Evolutionary conservation across 1,140 invertebrate species (phyloP), one percentile per base, ranked within the genome.

Genomic region (Schlechtendalia chinensis): DNA sequence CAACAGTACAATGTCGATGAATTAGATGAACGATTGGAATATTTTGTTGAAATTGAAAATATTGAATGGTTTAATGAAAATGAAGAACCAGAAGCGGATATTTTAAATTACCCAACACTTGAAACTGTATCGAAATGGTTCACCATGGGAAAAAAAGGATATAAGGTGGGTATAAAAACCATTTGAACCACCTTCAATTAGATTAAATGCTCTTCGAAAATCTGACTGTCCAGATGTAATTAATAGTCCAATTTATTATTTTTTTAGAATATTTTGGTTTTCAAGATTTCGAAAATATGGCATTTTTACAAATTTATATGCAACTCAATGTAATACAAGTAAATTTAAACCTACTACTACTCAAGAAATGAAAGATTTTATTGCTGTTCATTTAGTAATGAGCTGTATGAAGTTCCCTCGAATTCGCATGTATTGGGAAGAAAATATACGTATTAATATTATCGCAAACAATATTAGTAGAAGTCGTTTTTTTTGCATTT

Each of bases 261-360:
- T 65, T 65, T 65, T 29, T 19, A 65, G n/a, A 65, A 65, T 65
- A 65, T 65, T 65, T 65, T 17, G 63, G 22, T 65, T 19, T 12
- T 32, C 16, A 17, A 39, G 29, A 65, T 45, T 65, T 65, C 29
- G 29, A 65, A 65, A 65, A 45, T 65, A 65, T 65, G 29, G 16
- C 63, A 19, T 65, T 65, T 65, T 65, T 65, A 65, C 63, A 32
- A 65, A 65, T 39, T 65, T 65, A 65, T 65, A 65, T 17, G 63
- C 29, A 16, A n/a, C 19, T 19, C 63, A 65, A 65, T 39, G 19
- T 39, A 12, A 45, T 45, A 65, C 29, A 17, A 32, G 16, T 39
- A 65, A 65, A 19, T 65, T 65, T 45, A 65, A 65, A 45, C 63
- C 29, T 16, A 65, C 63, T 17, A 65, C 17, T 32, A 32, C 16